Percentiles rank a stretch among this genome's conserved stretches.
Evolutionary conservation across 2,797 vertebrate genomes (phyloP).

Genomic region (Pseudochirops corinnae): DNA sequence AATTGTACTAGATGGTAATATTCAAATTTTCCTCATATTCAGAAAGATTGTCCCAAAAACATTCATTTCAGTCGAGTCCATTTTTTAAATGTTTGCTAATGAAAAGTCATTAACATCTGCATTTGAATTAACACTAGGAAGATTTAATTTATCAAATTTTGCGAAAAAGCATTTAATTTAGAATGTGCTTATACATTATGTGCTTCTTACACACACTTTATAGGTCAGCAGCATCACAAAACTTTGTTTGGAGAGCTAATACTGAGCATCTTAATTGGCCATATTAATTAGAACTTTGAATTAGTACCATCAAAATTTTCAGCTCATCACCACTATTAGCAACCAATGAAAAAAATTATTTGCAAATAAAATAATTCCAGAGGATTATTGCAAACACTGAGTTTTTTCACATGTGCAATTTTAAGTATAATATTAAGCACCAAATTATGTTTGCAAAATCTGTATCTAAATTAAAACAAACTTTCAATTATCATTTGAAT

Average conservation of each 20-base stretch:
- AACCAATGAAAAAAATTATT: constrained; percentile 11
- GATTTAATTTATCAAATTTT: constrained; percentile 42
- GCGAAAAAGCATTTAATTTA: constrained; percentile 7
- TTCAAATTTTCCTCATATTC: background rate
- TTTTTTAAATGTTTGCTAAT: background rate
- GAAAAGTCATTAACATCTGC: too few species aligned
- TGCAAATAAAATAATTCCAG: constrained; percentile 48
- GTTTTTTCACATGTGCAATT: constrained; percentile 45
- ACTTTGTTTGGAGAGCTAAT: constrained; percentile 37
- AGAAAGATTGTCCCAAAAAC: background rate
- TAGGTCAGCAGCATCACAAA: constrained; percentile 62
- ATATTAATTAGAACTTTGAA: constrained; percentile 56
- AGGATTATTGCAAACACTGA: constrained; percentile 47
- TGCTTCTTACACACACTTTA: constrained; percentile 52
- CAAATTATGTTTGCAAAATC: constrained; percentile 59
- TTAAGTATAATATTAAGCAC: constrained; percentile 59
- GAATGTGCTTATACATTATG: constrained; percentile 32
- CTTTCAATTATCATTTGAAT: constrained; percentile 24
- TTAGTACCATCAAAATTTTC: constrained; percentile 31
- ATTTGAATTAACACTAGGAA: constrained; percentile 2
- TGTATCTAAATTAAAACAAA: constrained; percentile 55
- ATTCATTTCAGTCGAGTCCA: background rate
- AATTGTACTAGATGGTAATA: background rate
- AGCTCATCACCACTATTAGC: constrained; percentile 18
- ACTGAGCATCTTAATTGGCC: constrained; percentile 43